phyloP scores from a whole-genome alignment of 2,113 vertebrate species.

The Antidorcas marsupialis region DNA sequence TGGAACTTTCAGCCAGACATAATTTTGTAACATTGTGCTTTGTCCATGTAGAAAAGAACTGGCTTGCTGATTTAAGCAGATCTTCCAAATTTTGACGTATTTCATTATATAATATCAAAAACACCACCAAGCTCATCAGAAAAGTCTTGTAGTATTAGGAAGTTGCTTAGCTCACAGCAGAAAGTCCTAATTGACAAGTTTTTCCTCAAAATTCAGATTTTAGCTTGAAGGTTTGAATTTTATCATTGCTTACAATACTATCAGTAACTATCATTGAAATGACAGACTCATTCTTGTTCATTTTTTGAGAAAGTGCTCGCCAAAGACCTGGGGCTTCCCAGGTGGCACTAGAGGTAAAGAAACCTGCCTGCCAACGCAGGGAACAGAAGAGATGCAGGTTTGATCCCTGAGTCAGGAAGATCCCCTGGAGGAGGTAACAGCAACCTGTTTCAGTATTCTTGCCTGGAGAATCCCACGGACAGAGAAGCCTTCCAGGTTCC shows the following conservation, averaged over 20 bases:
- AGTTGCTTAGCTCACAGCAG: background rate
- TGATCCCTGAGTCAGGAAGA: background rate
- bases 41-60: background rate
- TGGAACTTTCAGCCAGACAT: background rate
- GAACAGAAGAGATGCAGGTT: background rate
- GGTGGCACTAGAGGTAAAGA: background rate
- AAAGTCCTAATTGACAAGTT: constrained; percentile 6
- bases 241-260: background rate
- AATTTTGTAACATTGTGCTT: background rate
- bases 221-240: constrained; percentile 19
- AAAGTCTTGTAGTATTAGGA: background rate
- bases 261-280: background rate
- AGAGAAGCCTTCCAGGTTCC: background rate
- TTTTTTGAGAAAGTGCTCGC: background rate
- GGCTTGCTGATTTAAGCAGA: background rate
- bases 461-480: background rate
- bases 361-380: background rate
- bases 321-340: background rate
- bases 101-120: background rate
- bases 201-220: background rate
- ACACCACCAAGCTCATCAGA: background rate
- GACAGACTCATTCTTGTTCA: background rate
- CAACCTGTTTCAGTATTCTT: background rate
- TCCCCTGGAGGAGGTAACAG: background rate
- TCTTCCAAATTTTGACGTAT: background rate